These are phyloP conservation scores for Drosophila tristis DNA, from an alignment of 1,140 invertebrate genomes.

Conservation along the genomic window DNA sequence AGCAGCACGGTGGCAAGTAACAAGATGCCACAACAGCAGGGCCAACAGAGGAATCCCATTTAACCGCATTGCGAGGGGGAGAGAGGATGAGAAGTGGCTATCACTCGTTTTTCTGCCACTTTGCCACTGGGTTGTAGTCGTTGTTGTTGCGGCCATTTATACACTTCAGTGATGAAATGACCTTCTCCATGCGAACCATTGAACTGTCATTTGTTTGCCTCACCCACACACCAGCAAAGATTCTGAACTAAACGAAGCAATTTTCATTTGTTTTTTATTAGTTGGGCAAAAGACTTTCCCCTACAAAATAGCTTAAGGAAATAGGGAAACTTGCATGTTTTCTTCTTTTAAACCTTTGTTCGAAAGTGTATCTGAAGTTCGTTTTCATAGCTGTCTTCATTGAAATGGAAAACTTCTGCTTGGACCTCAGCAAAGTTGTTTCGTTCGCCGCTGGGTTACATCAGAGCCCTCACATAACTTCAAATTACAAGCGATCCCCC, in stretches of 20 bases:
- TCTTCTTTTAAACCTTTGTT: slow-evolving; percentile 12
- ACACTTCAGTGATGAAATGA: neutral
- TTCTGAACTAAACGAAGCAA: neutral
- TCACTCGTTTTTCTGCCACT: neutral
- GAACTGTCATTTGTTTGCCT: too few relatives aligned
- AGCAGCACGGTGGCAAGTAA: neutral
- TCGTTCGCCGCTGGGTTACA: slow-evolving; percentile 53
- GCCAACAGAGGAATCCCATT: slow-evolving; percentile 22
- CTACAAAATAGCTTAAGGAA: neutral
- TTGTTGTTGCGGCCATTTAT: neutral
- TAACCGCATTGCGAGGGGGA: slow-evolving; percentile 33
- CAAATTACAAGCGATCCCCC: slow-evolving; percentile 52
- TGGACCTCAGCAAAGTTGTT: slow-evolving; percentile 32
- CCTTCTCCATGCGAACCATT: too few relatives aligned
- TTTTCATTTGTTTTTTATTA: neutral
- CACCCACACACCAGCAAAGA: too few relatives aligned
- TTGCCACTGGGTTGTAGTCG: neutral
- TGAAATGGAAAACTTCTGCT: slow-evolving; percentile 43
- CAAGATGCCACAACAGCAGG: slow-evolving; percentile 4
- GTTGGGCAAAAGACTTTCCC: neutral
- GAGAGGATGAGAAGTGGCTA: neutral
- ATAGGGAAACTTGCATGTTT: slow-evolving; percentile 5
- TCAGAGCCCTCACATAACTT: slow-evolving; percentile 71
- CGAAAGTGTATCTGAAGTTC: slow-evolving; percentile 27
- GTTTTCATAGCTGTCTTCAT: slow-evolving; percentile 24